Conservation (phyloP, 2,888 invertebrate species). For the Tachystola acroxantha region DNA sequence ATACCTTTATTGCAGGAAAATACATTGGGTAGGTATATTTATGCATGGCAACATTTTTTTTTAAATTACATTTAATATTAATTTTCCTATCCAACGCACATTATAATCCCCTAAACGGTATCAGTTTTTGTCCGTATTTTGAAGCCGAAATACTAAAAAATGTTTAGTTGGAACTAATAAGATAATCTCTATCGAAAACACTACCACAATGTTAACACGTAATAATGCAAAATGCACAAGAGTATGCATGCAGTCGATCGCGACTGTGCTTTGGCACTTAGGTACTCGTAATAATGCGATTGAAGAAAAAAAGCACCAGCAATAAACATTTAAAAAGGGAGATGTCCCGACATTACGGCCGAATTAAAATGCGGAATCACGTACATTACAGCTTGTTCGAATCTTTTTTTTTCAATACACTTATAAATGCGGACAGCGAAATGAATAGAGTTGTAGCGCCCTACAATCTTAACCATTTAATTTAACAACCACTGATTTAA, state of each 20-base stretch:
- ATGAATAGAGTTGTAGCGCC: constrained; percentile 41
- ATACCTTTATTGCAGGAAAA: too few relatives aligned
- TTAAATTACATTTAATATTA: too few relatives aligned
- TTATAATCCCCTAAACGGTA: too few relatives aligned
- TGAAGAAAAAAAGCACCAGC: constrained; percentile 38
- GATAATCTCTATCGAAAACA: constrained; percentile 7
- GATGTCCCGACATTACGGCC: constrained; percentile 51
- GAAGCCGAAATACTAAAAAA: too few relatives aligned
- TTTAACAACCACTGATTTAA: too few relatives aligned
- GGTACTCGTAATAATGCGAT: constrained; percentile 37
- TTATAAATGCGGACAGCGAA: constrained; percentile 47
- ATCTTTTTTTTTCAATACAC: constrained; percentile 61
- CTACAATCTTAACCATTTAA: too few relatives aligned
- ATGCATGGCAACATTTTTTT: too few relatives aligned
- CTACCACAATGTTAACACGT: background rate
- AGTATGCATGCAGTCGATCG: constrained; percentile 39
- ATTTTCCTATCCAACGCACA: too few relatives aligned
- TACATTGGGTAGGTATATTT: too few relatives aligned
- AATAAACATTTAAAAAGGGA: constrained; percentile 63
- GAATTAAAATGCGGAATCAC: constrained; percentile 76
- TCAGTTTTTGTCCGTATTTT: too few relatives aligned
- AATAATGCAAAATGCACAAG: constrained; percentile 37
- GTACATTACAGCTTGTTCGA: constrained; percentile 57
- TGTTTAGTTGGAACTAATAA: too few relatives aligned
- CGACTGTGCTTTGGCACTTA: constrained; percentile 26